These are phyloP conservation scores for Phalacrocorax pelagicus DNA, from an alignment of 2,113 vertebrate species.

Conservation along the genomic window DNA sequence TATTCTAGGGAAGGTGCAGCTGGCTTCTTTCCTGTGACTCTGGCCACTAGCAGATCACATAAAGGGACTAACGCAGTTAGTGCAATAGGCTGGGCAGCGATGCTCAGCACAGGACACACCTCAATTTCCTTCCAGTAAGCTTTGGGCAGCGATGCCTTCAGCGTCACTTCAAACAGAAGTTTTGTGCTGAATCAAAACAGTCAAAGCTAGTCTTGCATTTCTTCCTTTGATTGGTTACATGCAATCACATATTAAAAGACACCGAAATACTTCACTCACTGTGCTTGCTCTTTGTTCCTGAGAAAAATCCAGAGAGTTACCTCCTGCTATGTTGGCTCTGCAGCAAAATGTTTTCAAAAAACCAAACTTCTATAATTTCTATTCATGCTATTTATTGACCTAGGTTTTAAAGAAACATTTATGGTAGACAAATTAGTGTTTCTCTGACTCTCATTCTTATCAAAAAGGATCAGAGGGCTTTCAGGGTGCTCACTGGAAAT, in stretches of 20 bases:
- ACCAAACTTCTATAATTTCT: neutral
- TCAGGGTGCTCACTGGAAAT: neutral
- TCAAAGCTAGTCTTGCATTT: neutral
- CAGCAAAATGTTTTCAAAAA: neutral
- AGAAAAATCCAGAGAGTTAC: neutral
- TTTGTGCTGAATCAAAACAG: neutral
- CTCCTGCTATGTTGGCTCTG: neutral
- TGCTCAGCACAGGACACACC: neutral
- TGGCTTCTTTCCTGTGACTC: neutral
- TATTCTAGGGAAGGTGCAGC: constrained; percentile 38
- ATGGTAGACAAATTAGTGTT: neutral
- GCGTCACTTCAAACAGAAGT: neutral
- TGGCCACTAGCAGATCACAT: neutral
- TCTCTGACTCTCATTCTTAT: neutral
- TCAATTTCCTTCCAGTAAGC: neutral
- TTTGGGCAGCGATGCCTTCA: neutral
- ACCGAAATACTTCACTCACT: neutral
- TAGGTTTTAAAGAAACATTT: neutral
- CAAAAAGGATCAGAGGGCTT: neutral
- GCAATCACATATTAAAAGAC: accelerated
- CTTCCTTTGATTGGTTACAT: neutral
- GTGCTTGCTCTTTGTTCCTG: neutral
- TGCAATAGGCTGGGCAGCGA: neutral
- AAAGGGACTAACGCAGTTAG: neutral
- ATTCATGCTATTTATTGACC: neutral